A percentile compares a stretch with the other conserved stretches of the same genome.
Evolutionary conservation across 2,888 invertebrate genomes (phyloP).

Genomic region (Tipula lateralis): DNA sequence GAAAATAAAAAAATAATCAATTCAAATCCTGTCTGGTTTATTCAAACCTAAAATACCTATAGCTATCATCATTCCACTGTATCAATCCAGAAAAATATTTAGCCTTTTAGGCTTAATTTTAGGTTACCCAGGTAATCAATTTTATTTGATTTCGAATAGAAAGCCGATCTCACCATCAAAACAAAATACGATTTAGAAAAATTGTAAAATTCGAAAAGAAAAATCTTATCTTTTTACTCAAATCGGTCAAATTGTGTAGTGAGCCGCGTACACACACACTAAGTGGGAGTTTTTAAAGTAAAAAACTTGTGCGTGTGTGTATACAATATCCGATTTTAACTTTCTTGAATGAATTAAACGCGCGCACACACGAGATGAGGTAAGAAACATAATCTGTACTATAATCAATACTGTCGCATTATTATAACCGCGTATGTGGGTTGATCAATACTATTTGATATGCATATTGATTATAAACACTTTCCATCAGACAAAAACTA

Average conservation of each 20-base stretch:
- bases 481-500: background rate
- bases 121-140: background rate
- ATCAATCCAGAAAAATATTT: background rate
- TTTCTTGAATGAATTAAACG: background rate
- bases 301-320: background rate
- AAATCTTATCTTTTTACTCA: background rate
- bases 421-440: background rate
- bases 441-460: background rate
- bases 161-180: background rate
- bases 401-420: background rate
- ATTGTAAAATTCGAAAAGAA: background rate
- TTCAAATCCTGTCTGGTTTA: background rate
- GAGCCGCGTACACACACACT: background rate
- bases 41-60: background rate
- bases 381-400: background rate
- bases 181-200: background rate
- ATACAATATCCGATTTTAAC: background rate
- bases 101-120: background rate
- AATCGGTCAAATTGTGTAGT: background rate
- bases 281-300: background rate
- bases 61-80: background rate
- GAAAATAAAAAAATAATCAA: background rate
- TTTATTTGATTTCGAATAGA: background rate
- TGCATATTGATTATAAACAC: background rate
- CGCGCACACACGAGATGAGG: background rate